phyloP scores from a whole-genome alignment of 2,113 vertebrate genomes.

The Anser brachyrhynchus region DNA sequence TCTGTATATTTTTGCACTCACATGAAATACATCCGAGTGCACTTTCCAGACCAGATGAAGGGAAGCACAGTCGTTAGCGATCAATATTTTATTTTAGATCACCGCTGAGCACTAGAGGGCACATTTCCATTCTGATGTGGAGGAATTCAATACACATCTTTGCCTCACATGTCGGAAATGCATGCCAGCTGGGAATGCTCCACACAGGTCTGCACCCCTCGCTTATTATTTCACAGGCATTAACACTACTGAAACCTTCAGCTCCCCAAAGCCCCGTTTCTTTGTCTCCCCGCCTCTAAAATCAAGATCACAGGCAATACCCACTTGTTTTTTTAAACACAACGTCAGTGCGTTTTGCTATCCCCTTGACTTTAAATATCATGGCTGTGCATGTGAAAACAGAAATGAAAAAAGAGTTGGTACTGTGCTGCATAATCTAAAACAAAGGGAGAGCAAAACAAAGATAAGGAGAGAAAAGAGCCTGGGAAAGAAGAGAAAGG shows the following conservation, averaged over 20 bases:
- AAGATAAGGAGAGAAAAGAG: constrained; percentile 29
- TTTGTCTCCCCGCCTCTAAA: background rate
- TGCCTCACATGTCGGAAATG: background rate
- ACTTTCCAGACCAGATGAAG: background rate
- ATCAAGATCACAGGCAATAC: background rate
- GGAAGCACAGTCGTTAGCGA: background rate
- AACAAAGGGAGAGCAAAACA: constrained; percentile 22
- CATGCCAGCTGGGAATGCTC: background rate
- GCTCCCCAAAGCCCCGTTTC: background rate
- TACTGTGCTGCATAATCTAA: background rate
- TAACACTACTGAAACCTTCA: background rate
- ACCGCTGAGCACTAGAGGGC: background rate
- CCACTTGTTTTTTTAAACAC: background rate
- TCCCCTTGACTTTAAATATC: background rate
- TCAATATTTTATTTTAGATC: constrained; percentile 61
- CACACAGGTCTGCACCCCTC: background rate
- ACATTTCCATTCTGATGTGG: constrained; percentile 13
- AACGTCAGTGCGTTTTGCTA: background rate
- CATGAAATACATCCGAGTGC: background rate
- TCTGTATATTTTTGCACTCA: background rate
- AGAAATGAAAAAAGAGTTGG: background rate
- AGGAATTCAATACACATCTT: constrained; percentile 40
- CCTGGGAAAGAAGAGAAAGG: constrained; percentile 1
- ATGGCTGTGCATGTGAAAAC: background rate
- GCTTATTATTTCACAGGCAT: background rate